Base-by-base conservation (phyloP, 2,113 vertebrate genomes). In the Leptosomus discolor region DNA sequence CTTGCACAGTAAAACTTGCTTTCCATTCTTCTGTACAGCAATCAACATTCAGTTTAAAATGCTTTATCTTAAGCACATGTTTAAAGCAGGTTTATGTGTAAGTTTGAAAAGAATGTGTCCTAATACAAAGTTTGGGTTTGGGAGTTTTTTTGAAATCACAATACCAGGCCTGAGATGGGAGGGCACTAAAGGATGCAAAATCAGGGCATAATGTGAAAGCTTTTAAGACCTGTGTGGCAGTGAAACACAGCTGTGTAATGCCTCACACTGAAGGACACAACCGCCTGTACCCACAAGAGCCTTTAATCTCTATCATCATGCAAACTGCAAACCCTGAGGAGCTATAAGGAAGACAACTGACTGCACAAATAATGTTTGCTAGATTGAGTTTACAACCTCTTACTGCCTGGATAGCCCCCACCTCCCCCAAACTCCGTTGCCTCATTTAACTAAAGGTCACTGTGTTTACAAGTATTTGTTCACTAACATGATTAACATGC, bases 271-370 rank as follows among this genome's bases (percentile, higher is more conserved):
- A 19, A 65, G 71, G 57, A 27, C 29, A 8, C 2, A 1, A 54
- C 36, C 37, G 23, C 48, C 39, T 18, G 11, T 54, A 18, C 23
- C 45, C 71, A 9, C 1, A 0, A 15, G 7, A 54, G 23, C 37
- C 50, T 64, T 12, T 0, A 7, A 65, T 18, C 60, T 74, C 63
- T 5, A 0, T 6, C 3, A 0, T 12, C 4, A 0, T 29, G 23
- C 39, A 21, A 32, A 71, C 10, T 4, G 21, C 34, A 14, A 8
- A 22, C 36, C 54, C 67, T 3, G 36, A 57, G 58, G 51, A 82
- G 45, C 30, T 37, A 1, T 11, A 9, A 32, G 61, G n/a, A 79
- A 23, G 37, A 43, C 11, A 29, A 48, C 11, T n/a, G 50, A 36
- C 57, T 36, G 30, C 48, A 73, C 45, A 56, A 64, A 36, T 36